Percentiles rank a stretch among this genome's conserved stretches.
These are phyloP conservation scores for Malacoraja senta DNA, from an alignment of 2,797 vertebrate genomes.

Conservation along the genomic window DNA sequence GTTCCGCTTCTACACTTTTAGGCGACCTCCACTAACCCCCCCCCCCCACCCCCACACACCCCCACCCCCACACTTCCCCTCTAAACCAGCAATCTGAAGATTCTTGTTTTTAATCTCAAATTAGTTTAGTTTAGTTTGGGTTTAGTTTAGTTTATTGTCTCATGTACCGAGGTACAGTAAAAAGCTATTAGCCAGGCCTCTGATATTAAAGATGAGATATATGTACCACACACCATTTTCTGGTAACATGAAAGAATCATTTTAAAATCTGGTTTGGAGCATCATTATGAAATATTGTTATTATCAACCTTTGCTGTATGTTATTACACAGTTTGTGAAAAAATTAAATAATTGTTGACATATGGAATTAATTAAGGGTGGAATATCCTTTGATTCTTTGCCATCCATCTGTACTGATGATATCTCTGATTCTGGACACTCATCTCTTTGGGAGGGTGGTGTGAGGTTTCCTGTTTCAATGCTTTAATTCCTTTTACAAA, in stretches of 20 bases:
- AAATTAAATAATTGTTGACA: neutral
- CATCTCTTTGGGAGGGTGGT: neutral
- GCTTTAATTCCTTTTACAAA: conserved; percentile 25
- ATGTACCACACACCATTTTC: neutral
- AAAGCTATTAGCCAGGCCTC: neutral
- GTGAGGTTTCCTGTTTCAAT: neutral
- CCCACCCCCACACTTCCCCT: too few species aligned
- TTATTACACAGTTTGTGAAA: neutral
- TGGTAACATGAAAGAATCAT: neutral
- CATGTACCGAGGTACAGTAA: neutral
- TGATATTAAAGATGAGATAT: neutral
- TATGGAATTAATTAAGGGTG: neutral
- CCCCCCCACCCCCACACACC: too few species aligned
- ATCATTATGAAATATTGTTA: neutral
- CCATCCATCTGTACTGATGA: neutral
- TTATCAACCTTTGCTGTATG: too few species aligned
- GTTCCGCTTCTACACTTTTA: too few species aligned
- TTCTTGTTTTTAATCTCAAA: too few species aligned
- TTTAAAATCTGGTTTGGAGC: neutral
- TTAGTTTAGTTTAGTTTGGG: too few species aligned
- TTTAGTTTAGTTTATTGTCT: too few species aligned
- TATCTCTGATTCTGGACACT: neutral
- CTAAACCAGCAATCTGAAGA: neutral
- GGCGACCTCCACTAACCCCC: too few species aligned
- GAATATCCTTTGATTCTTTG: neutral